Base-by-base conservation (phyloP, 1,140 invertebrate genomes). In the Mactra quadrangularis region DNA sequence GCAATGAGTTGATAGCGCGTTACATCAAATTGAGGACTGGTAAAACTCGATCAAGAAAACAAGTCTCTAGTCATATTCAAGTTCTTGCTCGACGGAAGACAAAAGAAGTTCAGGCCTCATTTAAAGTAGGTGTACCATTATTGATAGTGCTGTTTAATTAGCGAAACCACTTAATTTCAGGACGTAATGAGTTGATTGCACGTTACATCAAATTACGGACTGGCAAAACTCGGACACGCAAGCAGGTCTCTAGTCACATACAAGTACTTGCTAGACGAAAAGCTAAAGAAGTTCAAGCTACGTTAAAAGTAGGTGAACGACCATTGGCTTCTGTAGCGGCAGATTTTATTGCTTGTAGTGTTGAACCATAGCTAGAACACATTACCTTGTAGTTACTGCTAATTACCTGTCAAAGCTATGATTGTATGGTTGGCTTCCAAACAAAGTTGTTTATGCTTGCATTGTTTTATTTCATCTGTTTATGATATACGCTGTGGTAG, bases 61-160 rank as follows among this genome's bases (percentile, higher is more conserved):
- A 99, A 95, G 99, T 99, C 87, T 99, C 98, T 86, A 99, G 98
- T 88, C 99, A 99, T 93, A 99, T 99, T 94, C 99, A 99, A 94
- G 99, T 99, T 84, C 95, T 99, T 85, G 98, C 98, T 66, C 96
- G 99, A 93, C 95, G 99, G 94, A 99, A 99, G 95, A 95, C 99
- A 74, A 95, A 99, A 87, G 99, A 99, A 94, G 99, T 92, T 97
- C 88, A 99, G 98, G 96, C 95, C 98, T 89, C 90, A 98, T 98
- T 97, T 97, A 99, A 95, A 89, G 91, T 92, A 87, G 50, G 59
- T 53, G 76, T 77, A 79, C n/a, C 13, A 50, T 62, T 52, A 33
- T 50, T 31, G 1, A 53, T 50, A 22, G 29, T 64, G 31, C 52
- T 38, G 13, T 11, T n/a, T 47, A 15, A 19, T 68, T 41, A 38